A percentile compares a stretch with the other conserved stretches of the same genome.
Conservation (phyloP, 2,113 vertebrate genomes). For the Planiliza haematocheilus region DNA sequence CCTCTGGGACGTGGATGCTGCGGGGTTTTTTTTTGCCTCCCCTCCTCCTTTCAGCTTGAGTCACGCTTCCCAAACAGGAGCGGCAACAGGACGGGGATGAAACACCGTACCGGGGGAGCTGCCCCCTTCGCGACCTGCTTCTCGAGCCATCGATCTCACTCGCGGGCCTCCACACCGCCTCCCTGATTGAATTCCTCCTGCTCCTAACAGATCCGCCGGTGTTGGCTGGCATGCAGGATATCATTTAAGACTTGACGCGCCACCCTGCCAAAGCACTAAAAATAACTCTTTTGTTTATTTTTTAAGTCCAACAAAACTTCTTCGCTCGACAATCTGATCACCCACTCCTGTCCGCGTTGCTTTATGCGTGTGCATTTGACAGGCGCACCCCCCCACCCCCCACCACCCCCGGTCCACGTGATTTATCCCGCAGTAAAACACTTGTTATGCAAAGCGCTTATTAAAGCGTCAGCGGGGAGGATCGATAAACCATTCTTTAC, state of each 20-base stretch:
- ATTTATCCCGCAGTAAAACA: slow-evolving; percentile 80
- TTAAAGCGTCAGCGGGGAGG: slow-evolving; percentile 73
- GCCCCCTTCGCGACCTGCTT: slow-evolving; percentile 54
- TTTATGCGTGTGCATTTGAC: slow-evolving; percentile 51
- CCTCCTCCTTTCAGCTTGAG: not conserved
- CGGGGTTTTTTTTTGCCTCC: not conserved
- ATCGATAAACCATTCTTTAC: slow-evolving; percentile 84
- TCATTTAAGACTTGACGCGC: slow-evolving; percentile 29
- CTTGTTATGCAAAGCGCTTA: slow-evolving; percentile 80
- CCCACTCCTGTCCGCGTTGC: not conserved
- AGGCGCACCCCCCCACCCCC: not conserved
- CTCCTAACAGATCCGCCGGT: slow-evolving; percentile 46
- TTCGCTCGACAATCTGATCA: not conserved
- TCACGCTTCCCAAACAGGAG: slow-evolving; percentile 42
- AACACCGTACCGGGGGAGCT: slow-evolving; percentile 47
- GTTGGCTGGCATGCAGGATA: slow-evolving; percentile 20
- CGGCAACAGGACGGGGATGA: slow-evolving; percentile 54
- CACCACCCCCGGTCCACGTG: slow-evolving; percentile 31
- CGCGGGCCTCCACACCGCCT: slow-evolving; percentile 35
- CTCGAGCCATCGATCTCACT: slow-evolving; percentile 72
- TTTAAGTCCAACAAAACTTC: slow-evolving; percentile 8
- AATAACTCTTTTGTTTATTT: slow-evolving; percentile 1
- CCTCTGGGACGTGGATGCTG: slow-evolving; percentile 43
- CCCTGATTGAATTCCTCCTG: slow-evolving; percentile 67
- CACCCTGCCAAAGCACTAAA: slow-evolving; percentile 4